Evolutionary conservation across 2,113 vertebrate species (phyloP), one percentile per base, ranked within the genome.

Genomic region (Lycocorax pyrrhopterus): DNA sequence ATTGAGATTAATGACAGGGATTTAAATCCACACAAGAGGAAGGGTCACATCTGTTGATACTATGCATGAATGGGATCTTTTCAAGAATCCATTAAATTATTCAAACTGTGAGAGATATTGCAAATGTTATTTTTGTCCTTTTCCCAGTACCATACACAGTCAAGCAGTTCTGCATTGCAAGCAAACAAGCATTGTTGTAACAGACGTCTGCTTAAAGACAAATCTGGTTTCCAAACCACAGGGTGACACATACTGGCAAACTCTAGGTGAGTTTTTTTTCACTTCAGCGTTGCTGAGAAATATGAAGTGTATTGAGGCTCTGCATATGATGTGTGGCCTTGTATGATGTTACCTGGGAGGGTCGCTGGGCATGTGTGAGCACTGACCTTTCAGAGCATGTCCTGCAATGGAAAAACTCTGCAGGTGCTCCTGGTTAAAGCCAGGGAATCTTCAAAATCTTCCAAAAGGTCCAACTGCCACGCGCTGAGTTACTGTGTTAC

Each of bases 21-120:
- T 44, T 63, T 75, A 74, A 77, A 89, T 62, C 47, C n/a, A 47
- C 32, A 18, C 29, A 66, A 56, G 32, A 73, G 25, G 78, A 89
- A 32, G 43, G 80, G 81, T 81, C 72, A 88, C 85, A 94, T 52
- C 78, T 90, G 86, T 74, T 82, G 63, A 69, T 91, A 51, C 7
- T 59, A 84, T 0, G 6, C 55, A 67, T 72, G 88, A 87, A 62
- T 33, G 56, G 30, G 71, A 87, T 84, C 23, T 84, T 87, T 82
- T 89, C 72, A 91, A 29, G 84, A 93, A 89, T 85, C 58, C 19
- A 27, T 76, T 83, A 79, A 39, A 49, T 62, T 25, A 58, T 56
- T 80, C 16, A 63, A 89, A 92, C 39, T 41, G 22, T 79, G 81
- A 80, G 41, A 84, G 35, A 37, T 44, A 67, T 12, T 3, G 1